Conservation (phyloP, 2,888 invertebrate genomes). For the Koerneria pararmatus region DNA sequence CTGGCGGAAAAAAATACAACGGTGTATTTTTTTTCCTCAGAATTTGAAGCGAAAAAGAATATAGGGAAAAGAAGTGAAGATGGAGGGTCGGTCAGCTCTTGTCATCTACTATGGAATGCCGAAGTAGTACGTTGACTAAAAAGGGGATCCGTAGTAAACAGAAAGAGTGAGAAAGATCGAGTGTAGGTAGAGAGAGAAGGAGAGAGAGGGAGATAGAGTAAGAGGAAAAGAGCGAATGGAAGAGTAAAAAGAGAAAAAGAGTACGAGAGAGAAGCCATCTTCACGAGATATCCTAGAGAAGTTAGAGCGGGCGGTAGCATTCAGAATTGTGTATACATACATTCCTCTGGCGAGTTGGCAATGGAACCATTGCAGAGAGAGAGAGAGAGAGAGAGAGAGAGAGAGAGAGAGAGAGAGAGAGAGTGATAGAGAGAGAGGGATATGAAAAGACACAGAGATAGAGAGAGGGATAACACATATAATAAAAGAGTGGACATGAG, state of each 20-base stretch:
- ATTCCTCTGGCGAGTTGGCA: background rate
- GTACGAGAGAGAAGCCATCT: background rate
- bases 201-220: constrained; percentile 10
- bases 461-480: background rate
- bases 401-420: background rate
- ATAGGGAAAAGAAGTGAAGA: too few species aligned
- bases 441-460: background rate
- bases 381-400: constrained; percentile 2
- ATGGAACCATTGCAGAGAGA: background rate
- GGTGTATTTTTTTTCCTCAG: too few species aligned
- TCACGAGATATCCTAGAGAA: background rate
- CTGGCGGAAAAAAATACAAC: too few species aligned
- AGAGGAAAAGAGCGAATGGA: background rate
- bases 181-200: background rate
- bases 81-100: too few species aligned
- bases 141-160: background rate
- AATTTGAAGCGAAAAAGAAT: too few species aligned
- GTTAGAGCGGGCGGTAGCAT: background rate
- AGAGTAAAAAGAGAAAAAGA: too few species aligned
- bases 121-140: too few species aligned
- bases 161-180: background rate
- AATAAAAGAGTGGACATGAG: background rate
- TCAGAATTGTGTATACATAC: too few species aligned
- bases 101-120: too few species aligned
- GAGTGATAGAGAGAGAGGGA: background rate